Evolutionary conservation across 2,113 vertebrate species (phyloP), one percentile per base, ranked within the genome.

Genomic region (Pollachius pollachius): DNA sequence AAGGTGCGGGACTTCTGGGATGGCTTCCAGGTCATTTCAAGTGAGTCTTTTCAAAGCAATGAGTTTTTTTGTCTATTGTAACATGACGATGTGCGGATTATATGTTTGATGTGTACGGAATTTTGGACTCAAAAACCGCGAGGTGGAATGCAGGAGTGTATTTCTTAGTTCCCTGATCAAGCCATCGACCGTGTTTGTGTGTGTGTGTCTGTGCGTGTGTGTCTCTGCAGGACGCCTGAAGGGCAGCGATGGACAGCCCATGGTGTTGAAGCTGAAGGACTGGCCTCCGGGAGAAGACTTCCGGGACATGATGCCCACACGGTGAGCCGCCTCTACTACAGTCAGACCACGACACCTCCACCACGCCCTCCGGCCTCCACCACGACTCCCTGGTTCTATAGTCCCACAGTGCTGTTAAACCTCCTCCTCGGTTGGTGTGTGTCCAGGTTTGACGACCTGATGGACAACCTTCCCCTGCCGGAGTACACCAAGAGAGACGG

Each of bases 1-100:
- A 99, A 99, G 92, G 97, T 99, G 84, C 94, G 97, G 73, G 97
- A 99, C 80, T 99, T 99, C 92, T 99, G 96, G 96, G 97, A 99
- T 88, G 97, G 97, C 76, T 99, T 99, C 77, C 93, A 99, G 89
- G 91, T 96, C 77, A 95, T 99, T 91, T 93, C 94, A 83, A 98
- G 97, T 99, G 81, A 95, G 94, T 94, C 68, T 3, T 34, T 34
- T 34, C 6, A 7, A 7, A 3, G 4, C 6, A 34, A 3, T 5
- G 3, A 5, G 23, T 23, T 23, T 23, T 23, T 23, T 23, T 2
- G 1, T 23, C n/a, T 23, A 23, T 23, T 1, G 23, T 23, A 23
- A 23, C 23, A 23, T 23, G 23, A 23, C 23, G 1, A 23, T 23
- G 21, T 23, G 21, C 21, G 21, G 21, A 23, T 37, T 37, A 18